These are phyloP conservation scores for Lysandra coridon DNA, from an alignment of 2,888 invertebrate genomes.

Conservation along the genomic window DNA sequence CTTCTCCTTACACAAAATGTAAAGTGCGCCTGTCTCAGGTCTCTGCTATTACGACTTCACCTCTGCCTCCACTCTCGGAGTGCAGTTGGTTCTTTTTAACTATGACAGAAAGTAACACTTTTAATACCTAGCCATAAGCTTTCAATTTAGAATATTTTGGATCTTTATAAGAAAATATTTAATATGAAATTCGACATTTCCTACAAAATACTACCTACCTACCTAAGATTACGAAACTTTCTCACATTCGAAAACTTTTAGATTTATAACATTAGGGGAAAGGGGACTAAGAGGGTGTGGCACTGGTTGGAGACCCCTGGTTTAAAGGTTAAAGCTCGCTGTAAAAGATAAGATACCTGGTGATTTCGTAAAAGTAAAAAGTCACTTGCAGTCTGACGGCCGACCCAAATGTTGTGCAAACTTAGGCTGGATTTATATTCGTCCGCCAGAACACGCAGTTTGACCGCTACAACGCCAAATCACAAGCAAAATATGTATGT, in stretches of 20 bases:
- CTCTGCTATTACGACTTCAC: not conserved
- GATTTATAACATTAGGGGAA: not conserved
- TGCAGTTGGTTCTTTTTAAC: not conserved
- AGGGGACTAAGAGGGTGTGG: not conserved
- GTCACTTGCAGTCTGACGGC: not conserved
- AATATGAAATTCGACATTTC: too few relatives aligned
- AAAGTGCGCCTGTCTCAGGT: not conserved
- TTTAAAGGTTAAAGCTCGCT: conserved; percentile 11
- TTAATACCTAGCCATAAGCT: too few relatives aligned
- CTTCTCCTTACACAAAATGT: not conserved
- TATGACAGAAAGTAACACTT: too few relatives aligned
- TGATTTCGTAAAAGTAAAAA: conserved; percentile 14
- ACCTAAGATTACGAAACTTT: not conserved
- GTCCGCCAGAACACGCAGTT: too few relatives aligned
- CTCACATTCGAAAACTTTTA: not conserved
- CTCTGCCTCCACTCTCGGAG: not conserved
- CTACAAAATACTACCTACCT: too few relatives aligned
- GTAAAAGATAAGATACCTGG: conserved; percentile 6
- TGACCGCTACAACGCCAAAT: too few relatives aligned
- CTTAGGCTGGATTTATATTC: not conserved
- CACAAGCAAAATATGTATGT: too few relatives aligned
- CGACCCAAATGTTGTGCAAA: conserved; percentile 6
- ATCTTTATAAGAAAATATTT: too few relatives aligned
- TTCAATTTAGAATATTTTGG: too few relatives aligned
- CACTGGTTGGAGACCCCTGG: not conserved